Conservation (phyloP, 2,113 vertebrate species). For the Lophochroa leadbeateri region DNA sequence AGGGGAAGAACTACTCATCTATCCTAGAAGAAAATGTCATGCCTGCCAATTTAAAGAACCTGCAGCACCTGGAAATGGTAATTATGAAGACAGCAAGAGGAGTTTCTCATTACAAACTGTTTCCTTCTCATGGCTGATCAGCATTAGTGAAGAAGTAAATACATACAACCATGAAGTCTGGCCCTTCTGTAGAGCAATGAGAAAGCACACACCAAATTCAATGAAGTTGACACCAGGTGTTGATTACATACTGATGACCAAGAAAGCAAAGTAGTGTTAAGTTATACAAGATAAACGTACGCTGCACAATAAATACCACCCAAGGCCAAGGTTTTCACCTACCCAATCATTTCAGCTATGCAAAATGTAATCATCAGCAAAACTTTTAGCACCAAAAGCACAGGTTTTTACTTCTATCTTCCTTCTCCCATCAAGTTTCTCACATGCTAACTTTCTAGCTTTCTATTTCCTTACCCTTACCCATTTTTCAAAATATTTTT, state of each 20-base stretch:
- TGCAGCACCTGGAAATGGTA: neutral
- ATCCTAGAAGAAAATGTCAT: neutral
- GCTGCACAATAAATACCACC: neutral
- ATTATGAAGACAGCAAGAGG: neutral
- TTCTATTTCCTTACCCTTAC: neutral
- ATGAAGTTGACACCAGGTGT: accelerated
- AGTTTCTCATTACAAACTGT: neutral
- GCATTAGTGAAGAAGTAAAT: neutral
- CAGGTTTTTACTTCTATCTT: neutral
- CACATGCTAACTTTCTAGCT: neutral
- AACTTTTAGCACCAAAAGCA: neutral
- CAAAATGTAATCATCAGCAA: neutral
- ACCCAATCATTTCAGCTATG: neutral
- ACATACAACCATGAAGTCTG: neutral
- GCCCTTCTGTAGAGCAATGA: neutral
- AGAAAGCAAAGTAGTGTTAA: neutral
- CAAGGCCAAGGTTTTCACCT: neutral
- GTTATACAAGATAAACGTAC: neutral
- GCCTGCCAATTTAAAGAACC: neutral
- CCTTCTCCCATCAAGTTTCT: neutral
- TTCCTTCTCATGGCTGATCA: neutral
- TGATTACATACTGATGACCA: neutral
- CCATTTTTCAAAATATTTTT: neutral
- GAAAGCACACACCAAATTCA: neutral
- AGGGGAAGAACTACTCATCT: neutral